Conservation (phyloP, 92 coral and sea anemone genomes). For the Umimayanthus kanabou region DNA sequence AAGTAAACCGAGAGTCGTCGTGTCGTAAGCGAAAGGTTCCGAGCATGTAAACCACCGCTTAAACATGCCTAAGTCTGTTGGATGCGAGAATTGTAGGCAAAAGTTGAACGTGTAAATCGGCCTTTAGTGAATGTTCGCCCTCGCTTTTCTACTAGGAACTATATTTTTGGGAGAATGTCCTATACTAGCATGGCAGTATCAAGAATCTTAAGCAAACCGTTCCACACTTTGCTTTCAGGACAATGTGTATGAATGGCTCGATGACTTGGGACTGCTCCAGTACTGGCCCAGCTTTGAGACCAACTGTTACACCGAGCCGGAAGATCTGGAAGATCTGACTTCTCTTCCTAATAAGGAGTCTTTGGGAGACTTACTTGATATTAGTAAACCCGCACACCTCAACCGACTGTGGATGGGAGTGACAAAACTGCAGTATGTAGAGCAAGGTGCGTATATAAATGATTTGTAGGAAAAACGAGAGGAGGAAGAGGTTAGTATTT, state of each 20-base stretch:
- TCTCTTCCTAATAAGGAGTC: constrained; percentile 30
- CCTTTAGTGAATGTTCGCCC: too few relatives aligned
- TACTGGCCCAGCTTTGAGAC: constrained; percentile 44
- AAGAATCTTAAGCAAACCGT: not conserved
- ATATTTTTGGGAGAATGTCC: too few relatives aligned
- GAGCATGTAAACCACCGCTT: too few relatives aligned
- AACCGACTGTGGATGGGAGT: constrained; percentile 44
- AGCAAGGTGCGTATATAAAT: constrained; percentile 9
- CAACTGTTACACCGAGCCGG: constrained; percentile 32
- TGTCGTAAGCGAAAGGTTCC: too few relatives aligned
- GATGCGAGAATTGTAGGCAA: too few relatives aligned
- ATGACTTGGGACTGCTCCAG: constrained; percentile 29
- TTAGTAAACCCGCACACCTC: constrained; percentile 39
- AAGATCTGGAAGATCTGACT: constrained; percentile 33
- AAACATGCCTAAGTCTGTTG: too few relatives aligned
- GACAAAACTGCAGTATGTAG: constrained; percentile 25
- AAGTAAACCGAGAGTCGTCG: too few relatives aligned
- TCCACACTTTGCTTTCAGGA: not conserved
- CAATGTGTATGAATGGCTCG: constrained; percentile 35
- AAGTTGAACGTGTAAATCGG: too few relatives aligned
- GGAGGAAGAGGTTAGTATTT: too few relatives aligned
- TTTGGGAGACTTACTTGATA: constrained; percentile 24
- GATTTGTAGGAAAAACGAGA: too few relatives aligned
- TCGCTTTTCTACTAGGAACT: too few relatives aligned
- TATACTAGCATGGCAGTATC: not conserved